Evolutionary conservation across 2,797 vertebrate species (phyloP).

Genomic region (Danio aesculapii): DNA sequence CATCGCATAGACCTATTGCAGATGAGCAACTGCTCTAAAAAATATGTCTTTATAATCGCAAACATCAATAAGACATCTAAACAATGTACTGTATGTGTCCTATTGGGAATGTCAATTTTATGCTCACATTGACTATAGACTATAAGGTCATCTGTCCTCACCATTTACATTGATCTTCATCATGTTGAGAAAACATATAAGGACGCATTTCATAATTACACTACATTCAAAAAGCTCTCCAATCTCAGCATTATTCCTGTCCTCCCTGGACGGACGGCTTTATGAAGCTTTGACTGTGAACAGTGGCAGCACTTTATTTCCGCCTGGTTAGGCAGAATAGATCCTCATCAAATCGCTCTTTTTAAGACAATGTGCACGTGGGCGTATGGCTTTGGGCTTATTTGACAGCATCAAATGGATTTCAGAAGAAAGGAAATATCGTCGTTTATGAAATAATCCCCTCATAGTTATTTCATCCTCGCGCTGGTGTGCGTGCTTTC

Average conservation of each 20-base stretch:
- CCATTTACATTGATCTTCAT: background rate
- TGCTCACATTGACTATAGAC: background rate
- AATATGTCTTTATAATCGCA: too few species aligned
- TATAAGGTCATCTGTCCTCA: background rate
- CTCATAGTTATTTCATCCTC: constrained; percentile 74
- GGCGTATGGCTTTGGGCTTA: constrained; percentile 79
- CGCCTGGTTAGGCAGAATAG: constrained; percentile 62
- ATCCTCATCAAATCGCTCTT: constrained; percentile 73
- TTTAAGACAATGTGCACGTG: constrained; percentile 76
- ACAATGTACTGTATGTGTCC: too few species aligned
- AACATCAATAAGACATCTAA: too few species aligned
- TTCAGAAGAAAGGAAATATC: constrained; percentile 76
- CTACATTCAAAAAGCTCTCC: constrained; percentile 8
- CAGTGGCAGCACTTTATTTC: constrained; percentile 58
- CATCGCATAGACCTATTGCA: too few species aligned
- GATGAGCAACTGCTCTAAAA: too few species aligned
- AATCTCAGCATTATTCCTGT: constrained; percentile 17
- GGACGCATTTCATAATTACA: constrained; percentile 23
- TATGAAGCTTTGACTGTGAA: constrained; percentile 54
- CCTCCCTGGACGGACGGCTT: constrained; percentile 19
- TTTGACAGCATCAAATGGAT: constrained; percentile 82
- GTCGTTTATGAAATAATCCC: constrained; percentile 83
- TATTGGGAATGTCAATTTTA: too few species aligned
- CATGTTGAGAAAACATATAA: background rate
- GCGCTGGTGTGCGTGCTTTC: constrained; percentile 49